Conservation (phyloP, 2,797 vertebrate genomes). For the Loris lydekkerianus region DNA sequence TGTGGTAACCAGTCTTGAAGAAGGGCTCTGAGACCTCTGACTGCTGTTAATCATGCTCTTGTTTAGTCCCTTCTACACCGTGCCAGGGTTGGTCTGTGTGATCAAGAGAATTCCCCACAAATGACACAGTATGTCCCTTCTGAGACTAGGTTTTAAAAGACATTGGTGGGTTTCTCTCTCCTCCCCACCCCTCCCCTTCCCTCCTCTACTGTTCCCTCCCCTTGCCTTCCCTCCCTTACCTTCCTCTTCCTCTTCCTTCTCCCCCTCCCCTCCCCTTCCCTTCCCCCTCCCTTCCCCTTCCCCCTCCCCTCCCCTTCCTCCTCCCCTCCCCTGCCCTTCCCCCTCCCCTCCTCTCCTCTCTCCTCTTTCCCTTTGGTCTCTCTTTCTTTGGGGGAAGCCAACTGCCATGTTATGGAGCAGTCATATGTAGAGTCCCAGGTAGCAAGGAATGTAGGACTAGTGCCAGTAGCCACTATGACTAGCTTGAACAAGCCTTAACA, state of each 20-base stretch:
- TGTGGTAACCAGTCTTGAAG: neutral
- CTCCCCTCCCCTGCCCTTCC: no score
- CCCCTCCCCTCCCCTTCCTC: no score
- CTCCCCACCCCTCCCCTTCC: no score
- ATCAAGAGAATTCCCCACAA: neutral
- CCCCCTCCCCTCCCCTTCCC: no score
- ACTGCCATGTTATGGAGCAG: no score
- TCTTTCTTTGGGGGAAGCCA: neutral
- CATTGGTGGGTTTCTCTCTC: neutral
- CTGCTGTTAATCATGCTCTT: neutral
- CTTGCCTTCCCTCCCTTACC: no score
- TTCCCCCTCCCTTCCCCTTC: no score
- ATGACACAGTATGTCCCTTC: neutral
- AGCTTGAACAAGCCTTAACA: neutral
- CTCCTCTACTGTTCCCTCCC: no score
- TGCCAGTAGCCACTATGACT: neutral
- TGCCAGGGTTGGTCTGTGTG: neutral
- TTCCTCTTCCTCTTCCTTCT: no score
- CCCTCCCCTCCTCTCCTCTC: no score
- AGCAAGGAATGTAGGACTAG: neutral
- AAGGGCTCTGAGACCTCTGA: neutral
- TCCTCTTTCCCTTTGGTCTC: no score
- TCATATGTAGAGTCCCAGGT: neutral
- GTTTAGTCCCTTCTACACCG: neutral
- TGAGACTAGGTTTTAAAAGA: constrained; percentile 31